Conservation (phyloP, 1,140 invertebrate genomes). For the Euborellia annulipes region DNA sequence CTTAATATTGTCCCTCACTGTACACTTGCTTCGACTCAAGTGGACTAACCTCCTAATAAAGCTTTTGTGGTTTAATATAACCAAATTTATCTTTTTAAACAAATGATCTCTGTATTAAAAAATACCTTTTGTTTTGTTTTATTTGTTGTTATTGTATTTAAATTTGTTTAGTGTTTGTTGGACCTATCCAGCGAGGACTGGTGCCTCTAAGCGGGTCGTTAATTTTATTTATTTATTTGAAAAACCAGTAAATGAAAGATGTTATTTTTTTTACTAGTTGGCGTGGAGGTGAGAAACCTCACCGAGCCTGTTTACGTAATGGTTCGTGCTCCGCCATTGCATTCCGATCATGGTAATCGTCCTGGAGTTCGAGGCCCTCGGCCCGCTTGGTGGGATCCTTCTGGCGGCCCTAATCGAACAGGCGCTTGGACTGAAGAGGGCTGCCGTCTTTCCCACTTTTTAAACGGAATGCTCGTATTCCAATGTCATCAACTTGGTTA, state of each 20-base stretch:
- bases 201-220: too few relatives aligned
- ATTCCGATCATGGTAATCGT: constrained; percentile 16
- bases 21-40: too few relatives aligned
- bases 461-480: constrained; percentile 54
- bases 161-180: too few relatives aligned
- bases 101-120: too few relatives aligned
- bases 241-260: constrained; percentile 7
- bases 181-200: too few relatives aligned
- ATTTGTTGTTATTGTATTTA: too few relatives aligned
- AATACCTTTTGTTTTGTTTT: too few relatives aligned
- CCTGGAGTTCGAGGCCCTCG: constrained; percentile 26
- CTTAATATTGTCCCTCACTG: too few relatives aligned
- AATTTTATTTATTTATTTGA: constrained; percentile 1
- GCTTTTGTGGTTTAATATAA: too few relatives aligned
- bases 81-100: too few relatives aligned
- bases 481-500: constrained; percentile 63
- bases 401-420: constrained; percentile 23
- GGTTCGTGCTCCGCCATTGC: constrained; percentile 34
- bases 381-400: constrained; percentile 52
- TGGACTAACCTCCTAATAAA: too few relatives aligned
- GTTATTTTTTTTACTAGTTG: constrained; percentile 25
- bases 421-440: constrained; percentile 53
- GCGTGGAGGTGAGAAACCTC: constrained; percentile 35
- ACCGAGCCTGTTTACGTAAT: constrained; percentile 49
- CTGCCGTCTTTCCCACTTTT: constrained; percentile 41